phyloP scores from a whole-genome alignment of 2,888 invertebrate species.

The Mythimna albipuncta region DNA sequence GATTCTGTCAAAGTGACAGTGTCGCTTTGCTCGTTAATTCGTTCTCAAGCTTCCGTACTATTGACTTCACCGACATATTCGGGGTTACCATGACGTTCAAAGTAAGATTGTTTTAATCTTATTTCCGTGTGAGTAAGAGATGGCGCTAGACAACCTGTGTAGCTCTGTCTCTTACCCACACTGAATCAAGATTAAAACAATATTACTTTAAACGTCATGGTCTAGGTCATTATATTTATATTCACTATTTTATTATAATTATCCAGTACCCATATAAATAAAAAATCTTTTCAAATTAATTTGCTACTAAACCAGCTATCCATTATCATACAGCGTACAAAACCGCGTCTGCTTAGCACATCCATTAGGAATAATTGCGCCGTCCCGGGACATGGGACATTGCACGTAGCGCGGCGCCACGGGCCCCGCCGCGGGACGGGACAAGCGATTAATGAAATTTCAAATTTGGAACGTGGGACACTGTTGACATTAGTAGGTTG shows the following conservation, averaged over 20 bases:
- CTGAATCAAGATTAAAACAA: too few relatives aligned
- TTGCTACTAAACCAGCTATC: slow-evolving; percentile 65
- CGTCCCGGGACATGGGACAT: slow-evolving; percentile 53
- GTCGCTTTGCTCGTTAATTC: too few relatives aligned
- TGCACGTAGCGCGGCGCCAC: slow-evolving; percentile 32
- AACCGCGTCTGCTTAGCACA: slow-evolving; percentile 70
- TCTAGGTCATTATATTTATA: too few relatives aligned
- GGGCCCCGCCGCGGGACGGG: slow-evolving; percentile 48
- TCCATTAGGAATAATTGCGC: slow-evolving; percentile 70
- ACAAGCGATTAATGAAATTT: slow-evolving; percentile 67
- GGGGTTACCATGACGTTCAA: too few relatives aligned
- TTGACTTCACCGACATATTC: too few relatives aligned
- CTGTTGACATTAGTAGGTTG: slow-evolving; percentile 67
- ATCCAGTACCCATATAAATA: slow-evolving; percentile 6
- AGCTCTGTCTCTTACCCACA: too few relatives aligned
- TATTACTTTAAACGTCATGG: too few relatives aligned
- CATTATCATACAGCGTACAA: slow-evolving; percentile 63
- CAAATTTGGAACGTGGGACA: slow-evolving; percentile 65
- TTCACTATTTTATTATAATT: not conserved
- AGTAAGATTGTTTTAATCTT: too few relatives aligned
- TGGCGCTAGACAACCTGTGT: too few relatives aligned
- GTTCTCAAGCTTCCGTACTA: too few relatives aligned
- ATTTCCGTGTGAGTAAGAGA: too few relatives aligned
- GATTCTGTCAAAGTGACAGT: too few relatives aligned
- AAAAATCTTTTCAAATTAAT: slow-evolving; percentile 37